Evolutionary conservation across 2,888 invertebrate genomes (phyloP).

Genomic region (Mechanitis mazaeus): DNA sequence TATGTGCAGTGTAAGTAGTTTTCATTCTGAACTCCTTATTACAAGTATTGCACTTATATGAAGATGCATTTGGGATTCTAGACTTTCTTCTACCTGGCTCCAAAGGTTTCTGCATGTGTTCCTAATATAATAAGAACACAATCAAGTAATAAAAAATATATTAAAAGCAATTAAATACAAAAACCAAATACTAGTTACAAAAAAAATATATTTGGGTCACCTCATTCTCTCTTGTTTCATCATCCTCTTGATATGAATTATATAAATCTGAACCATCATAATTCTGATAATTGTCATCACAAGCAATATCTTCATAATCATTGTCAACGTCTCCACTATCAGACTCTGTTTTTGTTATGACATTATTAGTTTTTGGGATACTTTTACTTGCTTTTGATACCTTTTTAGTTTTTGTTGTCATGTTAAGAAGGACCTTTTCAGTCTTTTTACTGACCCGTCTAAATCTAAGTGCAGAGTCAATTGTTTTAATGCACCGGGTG

Average conservation of each 20-base stretch:
- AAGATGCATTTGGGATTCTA: conserved; percentile 35
- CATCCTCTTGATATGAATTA: conserved; percentile 32
- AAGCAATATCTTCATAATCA: conserved; percentile 35
- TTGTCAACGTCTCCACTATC: conserved; percentile 13
- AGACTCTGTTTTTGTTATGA: conserved; percentile 21
- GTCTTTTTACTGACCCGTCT: conserved; percentile 47
- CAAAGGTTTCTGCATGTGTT: conserved; percentile 7
- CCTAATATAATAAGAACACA: too few species aligned
- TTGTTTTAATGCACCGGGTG: conserved; percentile 39
- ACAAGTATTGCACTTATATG: conserved; percentile 53
- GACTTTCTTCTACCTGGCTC: background rate
- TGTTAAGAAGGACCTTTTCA: conserved; percentile 41
- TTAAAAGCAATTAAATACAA: too few species aligned
- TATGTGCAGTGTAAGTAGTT: conserved; percentile 59
- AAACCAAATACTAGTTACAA: background rate
- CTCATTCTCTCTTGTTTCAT: conserved; percentile 23
- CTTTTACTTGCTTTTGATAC: conserved; percentile 26
- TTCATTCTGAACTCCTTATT: conserved; percentile 62
- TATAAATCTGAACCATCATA: conserved; percentile 24
- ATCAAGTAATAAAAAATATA: too few species aligned
- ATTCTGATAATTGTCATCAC: conserved; percentile 39
- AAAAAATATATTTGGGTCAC: conserved; percentile 23
- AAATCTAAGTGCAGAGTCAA: conserved; percentile 48
- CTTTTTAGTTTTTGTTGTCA: conserved; percentile 34
- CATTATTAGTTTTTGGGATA: conserved; percentile 20